A percentile compares a stretch with the other conserved stretches of the same genome.
Evolutionary conservation across 2,113 vertebrate species (phyloP).

Genomic region (Lamprotornis superbus): DNA sequence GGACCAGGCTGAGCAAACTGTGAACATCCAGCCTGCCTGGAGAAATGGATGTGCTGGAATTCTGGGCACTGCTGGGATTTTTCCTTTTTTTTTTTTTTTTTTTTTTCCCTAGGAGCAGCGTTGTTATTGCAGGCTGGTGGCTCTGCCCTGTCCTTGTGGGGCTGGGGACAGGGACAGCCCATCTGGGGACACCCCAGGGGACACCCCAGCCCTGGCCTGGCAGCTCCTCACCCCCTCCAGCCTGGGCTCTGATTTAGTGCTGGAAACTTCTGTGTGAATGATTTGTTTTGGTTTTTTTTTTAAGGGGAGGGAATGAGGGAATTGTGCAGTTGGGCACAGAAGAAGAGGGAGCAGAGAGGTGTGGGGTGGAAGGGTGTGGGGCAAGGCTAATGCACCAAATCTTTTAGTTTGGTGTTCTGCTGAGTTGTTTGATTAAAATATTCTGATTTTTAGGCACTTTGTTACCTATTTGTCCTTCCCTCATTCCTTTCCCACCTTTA

Average conservation of each 20-base stretch:
- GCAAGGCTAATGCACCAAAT: neutral
- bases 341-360: neutral
- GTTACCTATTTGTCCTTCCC: neutral
- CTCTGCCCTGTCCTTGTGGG: neutral
- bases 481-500: neutral
- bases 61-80: neutral
- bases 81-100: neutral
- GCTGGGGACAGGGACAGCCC: neutral
- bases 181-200: neutral
- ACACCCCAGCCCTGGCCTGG: neutral
- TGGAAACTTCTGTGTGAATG: neutral
- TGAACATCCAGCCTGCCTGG: neutral
- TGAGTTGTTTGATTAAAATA: neutral
- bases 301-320: fast-evolving
- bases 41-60: neutral
- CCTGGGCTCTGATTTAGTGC: neutral
- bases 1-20: neutral
- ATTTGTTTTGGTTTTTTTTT: neutral
- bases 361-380: neutral
- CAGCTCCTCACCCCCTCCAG: neutral
- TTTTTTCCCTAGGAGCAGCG: neutral
- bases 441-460: neutral
- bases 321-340: fast-evolving
- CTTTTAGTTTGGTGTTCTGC: fast-evolving
- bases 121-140: neutral